phyloP scores from a whole-genome alignment of 2,888 invertebrate species.

The Torymus aiolomorphi region DNA sequence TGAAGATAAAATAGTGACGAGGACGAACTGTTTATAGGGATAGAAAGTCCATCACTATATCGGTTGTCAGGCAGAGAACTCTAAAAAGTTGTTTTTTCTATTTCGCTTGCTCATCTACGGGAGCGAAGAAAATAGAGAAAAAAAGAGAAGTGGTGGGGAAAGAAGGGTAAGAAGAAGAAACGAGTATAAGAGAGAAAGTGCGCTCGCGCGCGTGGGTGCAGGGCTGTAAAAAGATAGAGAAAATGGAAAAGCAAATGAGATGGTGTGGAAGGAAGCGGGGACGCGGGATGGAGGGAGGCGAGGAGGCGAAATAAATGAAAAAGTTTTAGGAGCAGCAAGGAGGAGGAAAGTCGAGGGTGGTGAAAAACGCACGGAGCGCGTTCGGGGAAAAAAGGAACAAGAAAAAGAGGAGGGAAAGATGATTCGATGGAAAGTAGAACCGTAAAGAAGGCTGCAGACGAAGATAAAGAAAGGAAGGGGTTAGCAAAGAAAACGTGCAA shows the following conservation, averaged over 20 bases:
- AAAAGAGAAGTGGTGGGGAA: not conserved
- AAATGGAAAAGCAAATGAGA: slow-evolving; percentile 59
- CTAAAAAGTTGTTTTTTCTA: slow-evolving; percentile 8
- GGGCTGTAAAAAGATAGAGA: slow-evolving; percentile 52
- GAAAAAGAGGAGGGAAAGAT: slow-evolving; percentile 15
- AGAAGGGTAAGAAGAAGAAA: slow-evolving; percentile 14
- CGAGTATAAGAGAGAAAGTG: not conserved
- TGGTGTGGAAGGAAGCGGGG: slow-evolving; percentile 50
- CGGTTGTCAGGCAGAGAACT: slow-evolving; percentile 33
- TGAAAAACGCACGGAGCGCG: slow-evolving; percentile 42
- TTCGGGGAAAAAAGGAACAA: not conserved
- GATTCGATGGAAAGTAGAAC: slow-evolving; percentile 53
- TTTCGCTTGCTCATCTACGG: slow-evolving; percentile 36
- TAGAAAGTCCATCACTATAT: slow-evolving; percentile 8
- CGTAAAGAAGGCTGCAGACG: slow-evolving; percentile 55
- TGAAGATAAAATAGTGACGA: too few species aligned
- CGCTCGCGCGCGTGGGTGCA: not conserved
- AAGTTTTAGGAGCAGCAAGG: slow-evolving; percentile 43
- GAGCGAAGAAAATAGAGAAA: slow-evolving; percentile 12
- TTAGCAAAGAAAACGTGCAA: slow-evolving; percentile 19
- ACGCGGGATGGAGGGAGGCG: not conserved
- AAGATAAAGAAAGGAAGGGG: slow-evolving; percentile 46
- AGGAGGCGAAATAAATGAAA: slow-evolving; percentile 53
- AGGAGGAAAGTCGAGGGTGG: slow-evolving; percentile 17
- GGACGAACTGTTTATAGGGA: slow-evolving; percentile 12